Conservation (phyloP, 2,113 vertebrate species). For the Orycteropus afer region DNA sequence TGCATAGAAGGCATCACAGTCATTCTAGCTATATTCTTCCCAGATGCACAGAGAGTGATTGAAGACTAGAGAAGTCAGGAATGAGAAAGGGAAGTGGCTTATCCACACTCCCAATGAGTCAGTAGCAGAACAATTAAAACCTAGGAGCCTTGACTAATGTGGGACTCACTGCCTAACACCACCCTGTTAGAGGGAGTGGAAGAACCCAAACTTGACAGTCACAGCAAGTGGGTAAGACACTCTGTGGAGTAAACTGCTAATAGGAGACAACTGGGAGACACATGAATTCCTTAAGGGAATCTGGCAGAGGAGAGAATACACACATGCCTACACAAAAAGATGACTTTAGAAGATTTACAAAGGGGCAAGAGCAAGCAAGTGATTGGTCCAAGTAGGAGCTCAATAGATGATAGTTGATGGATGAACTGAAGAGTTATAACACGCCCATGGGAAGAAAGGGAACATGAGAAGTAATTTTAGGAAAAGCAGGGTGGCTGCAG, state of each 20-base stretch:
- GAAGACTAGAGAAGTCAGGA: not conserved
- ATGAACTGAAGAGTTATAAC: not conserved
- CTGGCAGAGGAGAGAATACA: not conserved
- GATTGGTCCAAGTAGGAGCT: fast-evolving
- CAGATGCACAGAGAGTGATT: not conserved
- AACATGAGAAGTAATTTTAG: not conserved
- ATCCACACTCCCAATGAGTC: not conserved
- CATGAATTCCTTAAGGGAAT: not conserved
- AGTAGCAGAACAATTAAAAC: not conserved
- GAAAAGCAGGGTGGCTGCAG: not conserved
- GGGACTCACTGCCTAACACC: not conserved
- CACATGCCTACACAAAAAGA: fast-evolving
- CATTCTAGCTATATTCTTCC: fast-evolving
- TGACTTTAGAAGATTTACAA: not conserved
- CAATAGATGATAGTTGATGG: not conserved
- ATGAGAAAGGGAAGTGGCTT: constrained; percentile 37
- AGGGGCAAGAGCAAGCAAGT: too few species aligned
- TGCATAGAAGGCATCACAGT: not conserved
- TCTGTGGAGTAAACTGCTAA: not conserved
- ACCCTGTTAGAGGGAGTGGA: not conserved
- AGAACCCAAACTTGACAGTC: not conserved
- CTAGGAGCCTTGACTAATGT: constrained; percentile 35
- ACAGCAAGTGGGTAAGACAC: not conserved
- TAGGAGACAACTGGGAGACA: not conserved
- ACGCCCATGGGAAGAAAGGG: not conserved